These are phyloP conservation scores for Cassiopea xamachana DNA, from an alignment of 30 jellyfish, hydroid and myxozoan genomes.

Conservation along the genomic window DNA sequence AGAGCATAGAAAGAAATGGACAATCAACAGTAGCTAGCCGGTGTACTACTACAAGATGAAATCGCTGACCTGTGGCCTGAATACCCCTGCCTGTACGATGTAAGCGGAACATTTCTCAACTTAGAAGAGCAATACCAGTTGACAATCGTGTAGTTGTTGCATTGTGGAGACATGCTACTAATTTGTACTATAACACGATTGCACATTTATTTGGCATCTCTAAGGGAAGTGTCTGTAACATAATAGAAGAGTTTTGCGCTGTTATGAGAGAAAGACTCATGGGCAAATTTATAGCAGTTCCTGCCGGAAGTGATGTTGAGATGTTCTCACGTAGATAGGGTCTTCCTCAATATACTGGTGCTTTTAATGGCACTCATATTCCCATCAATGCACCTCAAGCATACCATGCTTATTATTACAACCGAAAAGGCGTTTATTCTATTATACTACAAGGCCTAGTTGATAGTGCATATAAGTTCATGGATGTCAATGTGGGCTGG, in stretches of 20 bases:
- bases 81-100: too few species aligned
- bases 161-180: constrained; percentile 31
- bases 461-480: constrained; percentile 29
- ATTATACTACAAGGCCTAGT: constrained; percentile 35
- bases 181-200: constrained; percentile 18
- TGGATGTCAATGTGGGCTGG: constrained; percentile 54
- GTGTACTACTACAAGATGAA: too few species aligned
- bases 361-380: constrained; percentile 61
- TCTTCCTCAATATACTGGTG: constrained; percentile 60
- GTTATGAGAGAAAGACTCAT: neutral
- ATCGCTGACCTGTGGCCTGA: too few species aligned
- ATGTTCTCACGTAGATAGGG: constrained; percentile 26
- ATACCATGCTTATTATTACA: constrained; percentile 51
- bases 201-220: constrained; percentile 45
- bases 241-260: constrained; percentile 33
- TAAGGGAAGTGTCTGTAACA: constrained; percentile 30
- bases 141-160: constrained; percentile 15
- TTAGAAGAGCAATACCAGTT: constrained; percentile 20
- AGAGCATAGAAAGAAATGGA: too few species aligned
- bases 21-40: too few species aligned
- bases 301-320: constrained; percentile 3
- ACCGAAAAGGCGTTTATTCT: constrained; percentile 59
- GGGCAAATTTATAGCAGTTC: constrained; percentile 24
- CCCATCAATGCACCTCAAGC: constrained; percentile 61
- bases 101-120: too few species aligned